Evolutionary conservation across 2,797 vertebrate genomes (phyloP), one percentile per base, ranked within the genome.

Genomic region (Triplophysa yarkandensis): DNA sequence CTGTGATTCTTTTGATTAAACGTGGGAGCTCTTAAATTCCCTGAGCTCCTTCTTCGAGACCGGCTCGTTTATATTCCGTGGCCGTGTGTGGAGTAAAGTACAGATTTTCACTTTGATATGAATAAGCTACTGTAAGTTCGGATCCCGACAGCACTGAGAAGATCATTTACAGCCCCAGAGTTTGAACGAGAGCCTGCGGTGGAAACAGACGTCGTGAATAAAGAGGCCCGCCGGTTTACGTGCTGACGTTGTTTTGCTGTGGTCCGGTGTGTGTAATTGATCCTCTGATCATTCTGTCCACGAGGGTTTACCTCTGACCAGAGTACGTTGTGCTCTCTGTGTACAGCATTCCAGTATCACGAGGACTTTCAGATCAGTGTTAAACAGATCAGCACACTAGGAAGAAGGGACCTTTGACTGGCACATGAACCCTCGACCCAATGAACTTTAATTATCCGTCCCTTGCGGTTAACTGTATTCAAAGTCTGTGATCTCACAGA

Each of bases 261-360:
- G 17, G 43, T 46, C 17, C 43, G 17, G 43, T 46, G 16, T 46
- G 41, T 43, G 41, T 43, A 43, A 43, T 43, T 7, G 34, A 64
- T 64, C 61, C 61, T 8, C 25, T 6, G 62, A 27, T 30, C 25
- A 14, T 8, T 28, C 54, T 57, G 54, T 57, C 54, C 25, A 19
- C 14, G 17, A 75, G 68, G 77, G 75, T 78, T 82, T 70, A 68
- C 41, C 41, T 50, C 52, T 39, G 67, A 39, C 68, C 48, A 48
- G 77, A 69, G 66, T 75, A 65, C 66, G 46, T 27, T 57, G 75
- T 28, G 28, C 52, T 69, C 44, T 19, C 73, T 43, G 39, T 43
- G 39, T 66, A 9, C 62, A 62, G 52, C 82, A 84, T 86, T 87
- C 83, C 83, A 58, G 9, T 76, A 71, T 87, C 83, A 84, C 81